Evolutionary conservation across 2,113 vertebrate species (phyloP), one percentile per base, ranked within the genome.

Genomic region (Oreochromis niloticus): DNA sequence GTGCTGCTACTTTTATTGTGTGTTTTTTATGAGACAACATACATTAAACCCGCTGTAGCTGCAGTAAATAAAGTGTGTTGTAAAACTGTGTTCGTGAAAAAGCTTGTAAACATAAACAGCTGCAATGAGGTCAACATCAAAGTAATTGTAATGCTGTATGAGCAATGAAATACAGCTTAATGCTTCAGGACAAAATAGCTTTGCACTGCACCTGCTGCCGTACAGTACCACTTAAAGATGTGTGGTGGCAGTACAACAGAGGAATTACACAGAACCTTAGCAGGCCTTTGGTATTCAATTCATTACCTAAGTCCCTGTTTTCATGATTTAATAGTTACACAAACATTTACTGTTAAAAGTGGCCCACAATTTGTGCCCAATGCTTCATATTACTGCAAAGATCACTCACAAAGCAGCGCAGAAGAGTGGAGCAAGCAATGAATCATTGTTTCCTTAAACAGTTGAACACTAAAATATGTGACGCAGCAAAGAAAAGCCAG

Each of bases 71-170:
- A 94, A 94, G 93, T 54, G 12, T 34, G 92, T 57, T 95, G 93
- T 96, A 96, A 96, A 96, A 90, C 83, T 81, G 83, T 90, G 89
- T 93, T 95, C 56, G 91, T 94, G 92, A 94, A 94, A 93, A 94
- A 94, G 95, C 95, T 96, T 96, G 95, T 97, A 96, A 96, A 96
- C 93, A 94, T 93, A 92, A 96, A 93, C 92, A 92, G 92, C 91
- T 56, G 36, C 92, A 93, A 95, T 93, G 90, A 94, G 94, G 94
- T 95, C 94, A 94, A 95, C 93, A 91, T 95, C 87, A 89, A 87
- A 93, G 93, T 92, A 91, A 93, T 88, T 93, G 94, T 93, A 87
- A 93, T 88, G 85, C 88, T 85, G 93, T 83, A 56, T 54, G 82
- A 91, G 91, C 90, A 7, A 83, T 94, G 88, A 95, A 95, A 95